phyloP scores from a whole-genome alignment of 2,113 vertebrate genomes.

The Silurus meridionalis region DNA sequence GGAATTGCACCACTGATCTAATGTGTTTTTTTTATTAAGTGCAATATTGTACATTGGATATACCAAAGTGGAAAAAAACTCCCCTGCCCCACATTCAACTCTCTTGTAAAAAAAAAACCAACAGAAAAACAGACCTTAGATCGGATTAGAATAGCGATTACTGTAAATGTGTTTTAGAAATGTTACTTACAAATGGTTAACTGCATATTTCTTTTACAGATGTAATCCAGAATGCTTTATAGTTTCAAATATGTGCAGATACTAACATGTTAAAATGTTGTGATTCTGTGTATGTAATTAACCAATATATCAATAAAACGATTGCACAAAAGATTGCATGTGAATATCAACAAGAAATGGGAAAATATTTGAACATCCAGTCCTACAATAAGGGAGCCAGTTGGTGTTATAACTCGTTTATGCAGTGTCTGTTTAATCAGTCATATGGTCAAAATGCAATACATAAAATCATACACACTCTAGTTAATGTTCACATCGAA shows the following conservation, averaged over 20 bases:
- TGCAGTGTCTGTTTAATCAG: neutral
- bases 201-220: conserved; percentile 5
- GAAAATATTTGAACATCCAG: too few species aligned
- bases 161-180: conserved; percentile 34
- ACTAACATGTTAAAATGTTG: conserved; percentile 16
- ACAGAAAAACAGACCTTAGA: too few species aligned
- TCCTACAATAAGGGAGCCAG: too few species aligned
- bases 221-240: conserved; percentile 26
- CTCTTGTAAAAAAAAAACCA: conserved; percentile 27
- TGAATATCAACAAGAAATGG: neutral
- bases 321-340: neutral
- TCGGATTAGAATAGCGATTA: conserved; percentile 24
- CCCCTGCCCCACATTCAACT: neutral
- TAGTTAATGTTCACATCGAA: neutral
- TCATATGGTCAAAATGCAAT: neutral
- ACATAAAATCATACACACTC: neutral
- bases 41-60: conserved; percentile 59
- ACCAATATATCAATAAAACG: conserved; percentile 24
- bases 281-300: neutral
- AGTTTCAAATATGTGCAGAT: conserved; percentile 9
- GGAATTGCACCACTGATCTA: neutral
- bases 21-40: conserved; percentile 35
- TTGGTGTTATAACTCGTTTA: neutral
- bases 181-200: conserved; percentile 5
- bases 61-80: conserved; percentile 53